Percentiles rank a stretch among this genome's conserved stretches.
These are phyloP conservation scores for Xenopus tropicalis DNA, from an alignment of 2,113 vertebrate genomes.

Conservation along the genomic window DNA sequence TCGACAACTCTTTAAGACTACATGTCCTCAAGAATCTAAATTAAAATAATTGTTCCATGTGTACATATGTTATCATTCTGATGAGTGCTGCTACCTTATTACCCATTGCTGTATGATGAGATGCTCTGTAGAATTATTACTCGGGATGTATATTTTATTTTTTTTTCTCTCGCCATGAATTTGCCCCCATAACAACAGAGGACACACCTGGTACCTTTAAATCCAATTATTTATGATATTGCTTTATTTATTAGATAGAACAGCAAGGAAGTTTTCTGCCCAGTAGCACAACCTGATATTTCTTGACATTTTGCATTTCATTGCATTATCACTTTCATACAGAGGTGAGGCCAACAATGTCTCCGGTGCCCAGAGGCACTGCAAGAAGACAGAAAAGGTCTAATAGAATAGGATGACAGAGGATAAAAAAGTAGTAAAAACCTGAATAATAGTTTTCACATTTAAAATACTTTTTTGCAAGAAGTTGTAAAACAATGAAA, in stretches of 20 bases:
- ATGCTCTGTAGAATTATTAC: too few relatives aligned
- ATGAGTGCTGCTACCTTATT: too few relatives aligned
- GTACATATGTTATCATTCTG: too few relatives aligned
- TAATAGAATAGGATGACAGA: slow-evolving; percentile 4
- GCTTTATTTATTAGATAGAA: slow-evolving; percentile 36
- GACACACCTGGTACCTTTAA: slow-evolving; percentile 14
- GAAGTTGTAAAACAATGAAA: slow-evolving; percentile 1
- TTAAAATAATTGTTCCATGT: too few relatives aligned
- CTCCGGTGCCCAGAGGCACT: slow-evolving; percentile 25
- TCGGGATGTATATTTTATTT: too few relatives aligned
- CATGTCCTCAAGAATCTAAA: too few relatives aligned
- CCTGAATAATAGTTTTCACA: slow-evolving; percentile 18
- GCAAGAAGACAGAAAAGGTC: slow-evolving; percentile 28
- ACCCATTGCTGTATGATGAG: too few relatives aligned
- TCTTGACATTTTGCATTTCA: slow-evolving; percentile 33
- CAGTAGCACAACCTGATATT: slow-evolving; percentile 35
- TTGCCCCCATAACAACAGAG: slow-evolving; percentile 17
- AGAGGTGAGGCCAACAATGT: slow-evolving; percentile 29
- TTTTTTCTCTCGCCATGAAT: not conserved
- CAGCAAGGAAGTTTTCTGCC: slow-evolving; percentile 18
- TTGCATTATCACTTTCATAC: slow-evolving; percentile 34
- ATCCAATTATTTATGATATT: slow-evolving; percentile 27
- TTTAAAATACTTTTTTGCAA: not conserved
- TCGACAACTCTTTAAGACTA: too few relatives aligned
- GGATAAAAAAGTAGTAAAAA: slow-evolving; percentile 18